Conservation (phyloP, 2,888 invertebrate genomes). For the Coecobrya sp. region DNA sequence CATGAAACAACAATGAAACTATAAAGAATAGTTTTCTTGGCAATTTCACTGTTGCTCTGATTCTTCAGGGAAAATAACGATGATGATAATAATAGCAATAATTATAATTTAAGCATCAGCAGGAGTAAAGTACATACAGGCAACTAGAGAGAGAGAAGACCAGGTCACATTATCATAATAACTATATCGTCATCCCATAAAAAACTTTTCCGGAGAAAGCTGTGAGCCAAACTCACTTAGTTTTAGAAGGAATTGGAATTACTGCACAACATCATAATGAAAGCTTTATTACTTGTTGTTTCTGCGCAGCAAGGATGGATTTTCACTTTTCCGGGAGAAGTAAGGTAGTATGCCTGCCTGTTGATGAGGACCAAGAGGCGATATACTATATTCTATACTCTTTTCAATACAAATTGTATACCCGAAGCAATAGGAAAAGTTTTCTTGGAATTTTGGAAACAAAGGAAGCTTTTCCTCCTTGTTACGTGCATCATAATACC, state of each 20-base stretch:
- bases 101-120: background rate
- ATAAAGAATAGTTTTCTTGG: background rate
- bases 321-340: slow-evolving; percentile 14
- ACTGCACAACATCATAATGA: background rate
- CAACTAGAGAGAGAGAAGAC: background rate
- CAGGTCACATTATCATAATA: slow-evolving; percentile 10
- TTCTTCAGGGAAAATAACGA: background rate
- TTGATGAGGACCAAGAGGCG: background rate
- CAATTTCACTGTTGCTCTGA: slow-evolving; percentile 8
- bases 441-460: slow-evolving; percentile 57
- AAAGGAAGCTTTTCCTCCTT: slow-evolving; percentile 39
- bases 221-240: background rate
- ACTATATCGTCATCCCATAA: background rate
- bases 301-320: slow-evolving; percentile 2
- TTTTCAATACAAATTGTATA: background rate
- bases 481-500: slow-evolving; percentile 33
- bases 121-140: background rate
- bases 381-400: background rate
- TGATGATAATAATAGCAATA: background rate
- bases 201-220: background rate
- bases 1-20: background rate
- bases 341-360: slow-evolving; percentile 30
- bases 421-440: background rate
- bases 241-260: background rate
- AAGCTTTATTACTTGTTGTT: slow-evolving; percentile 26